Evolutionary conservation across 2,113 vertebrate species (phyloP), one percentile per base, ranked within the genome.

Genomic region (Tetrao urogallus): DNA sequence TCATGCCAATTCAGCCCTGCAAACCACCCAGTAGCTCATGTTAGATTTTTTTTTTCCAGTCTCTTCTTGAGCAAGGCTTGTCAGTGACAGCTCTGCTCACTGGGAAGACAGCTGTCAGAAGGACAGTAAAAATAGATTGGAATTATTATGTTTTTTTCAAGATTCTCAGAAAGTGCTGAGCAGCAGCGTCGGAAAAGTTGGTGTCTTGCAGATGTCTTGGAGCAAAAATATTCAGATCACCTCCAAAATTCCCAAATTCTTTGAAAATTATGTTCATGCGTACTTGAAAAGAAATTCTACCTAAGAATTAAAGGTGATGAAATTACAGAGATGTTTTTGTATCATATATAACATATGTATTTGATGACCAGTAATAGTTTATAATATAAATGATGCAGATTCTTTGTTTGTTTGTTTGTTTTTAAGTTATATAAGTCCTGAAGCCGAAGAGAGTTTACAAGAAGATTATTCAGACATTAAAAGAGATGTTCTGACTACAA

Each of bases 111-210:
- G 90, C 93, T 95, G 91, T 92, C 81, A 92, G 67, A 54, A 32
- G 82, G 24, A 64, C 82, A 93, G 66, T 52, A 91, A 94, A 95
- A 94, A 91, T 96, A 94, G 87, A 74, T 78, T 77, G 61, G 69
- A 93, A 82, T 57, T 42, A 90, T 81, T 83, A 64, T 8, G 40
- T 12, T 56, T 90, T 64, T 90, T 92, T 47, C 63, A 25, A 86
- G 90, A 88, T 92, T 81, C 66, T 88, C 30, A 79, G 76, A 75
- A 97, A 95, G 27, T 73, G n/a, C 86, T 94, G 85, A 94, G 89
- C 91, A 84, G 69, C 36, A 11, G 82, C 75, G 88, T 75, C 64
- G 82, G 52, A 91, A 86, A 91, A 91, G 52, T 91, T 60, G 48
- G 54, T 38, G 60, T 54, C 70, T 78, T 83, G 57, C 80, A 90